Percentiles rank a stretch among this genome's conserved stretches.
Evolutionary conservation across 2,113 vertebrate species (phyloP).

Genomic region (Cacatua alba): DNA sequence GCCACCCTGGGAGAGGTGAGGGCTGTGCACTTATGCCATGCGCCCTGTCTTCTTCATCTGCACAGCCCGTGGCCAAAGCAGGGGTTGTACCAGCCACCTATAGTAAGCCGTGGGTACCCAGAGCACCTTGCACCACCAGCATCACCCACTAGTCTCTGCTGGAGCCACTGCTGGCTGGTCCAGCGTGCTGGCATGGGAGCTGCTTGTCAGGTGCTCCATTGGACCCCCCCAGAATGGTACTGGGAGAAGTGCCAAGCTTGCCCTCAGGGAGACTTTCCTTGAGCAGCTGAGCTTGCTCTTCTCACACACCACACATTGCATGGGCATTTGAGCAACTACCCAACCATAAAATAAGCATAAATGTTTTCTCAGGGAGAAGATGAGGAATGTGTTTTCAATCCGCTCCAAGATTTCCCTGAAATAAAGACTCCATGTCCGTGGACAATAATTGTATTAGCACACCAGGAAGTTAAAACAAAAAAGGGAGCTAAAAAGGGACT

Average conservation of each 20-base stretch:
- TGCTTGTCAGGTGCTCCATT: not conserved
- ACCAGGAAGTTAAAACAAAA: not conserved
- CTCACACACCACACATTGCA: not conserved
- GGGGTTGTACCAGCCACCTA: not conserved
- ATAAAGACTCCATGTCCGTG: not conserved
- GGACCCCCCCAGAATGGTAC: not conserved
- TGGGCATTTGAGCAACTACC: constrained; percentile 51
- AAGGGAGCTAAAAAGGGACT: not conserved
- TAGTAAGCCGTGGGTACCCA: rapidly evolving
- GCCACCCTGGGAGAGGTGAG: not conserved
- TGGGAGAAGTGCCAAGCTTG: not conserved
- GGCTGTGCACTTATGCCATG: not conserved
- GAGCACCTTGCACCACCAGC: not conserved
- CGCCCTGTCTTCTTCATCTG: not conserved
- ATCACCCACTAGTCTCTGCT: not conserved
- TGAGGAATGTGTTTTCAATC: not conserved
- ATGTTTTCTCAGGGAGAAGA: constrained; percentile 25
- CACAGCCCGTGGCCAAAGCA: not conserved
- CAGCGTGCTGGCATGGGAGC: not conserved
- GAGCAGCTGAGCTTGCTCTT: not conserved
- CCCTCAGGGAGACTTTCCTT: not conserved
- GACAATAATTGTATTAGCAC: not conserved
- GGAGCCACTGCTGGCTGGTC: not conserved
- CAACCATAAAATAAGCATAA: constrained; percentile 50
- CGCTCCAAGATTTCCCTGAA: not conserved